Conservation (phyloP, 2,113 vertebrate species). For the Petaurus breviceps region DNA sequence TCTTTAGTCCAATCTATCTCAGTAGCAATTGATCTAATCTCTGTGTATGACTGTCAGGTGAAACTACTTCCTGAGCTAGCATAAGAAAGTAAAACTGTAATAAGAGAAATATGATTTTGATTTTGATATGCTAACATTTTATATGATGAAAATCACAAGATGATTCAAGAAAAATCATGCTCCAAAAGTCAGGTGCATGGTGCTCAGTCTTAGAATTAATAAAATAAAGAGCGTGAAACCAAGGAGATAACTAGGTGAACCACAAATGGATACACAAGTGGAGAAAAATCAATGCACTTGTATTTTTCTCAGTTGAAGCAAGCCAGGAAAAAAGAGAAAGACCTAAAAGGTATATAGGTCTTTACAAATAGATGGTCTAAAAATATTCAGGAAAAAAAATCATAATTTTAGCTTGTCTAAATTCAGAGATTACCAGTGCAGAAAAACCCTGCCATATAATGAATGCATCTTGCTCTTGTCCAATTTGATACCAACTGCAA, state of each 20-base stretch:
- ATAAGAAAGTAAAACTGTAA: neutral
- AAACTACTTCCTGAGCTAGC: neutral
- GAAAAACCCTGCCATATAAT: neutral
- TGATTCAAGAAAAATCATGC: neutral
- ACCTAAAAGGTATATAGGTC: neutral
- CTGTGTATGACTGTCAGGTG: neutral
- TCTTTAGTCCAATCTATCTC: neutral
- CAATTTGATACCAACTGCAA: neutral
- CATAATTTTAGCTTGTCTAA: neutral
- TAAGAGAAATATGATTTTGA: conserved; percentile 27
- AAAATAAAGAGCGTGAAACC: neutral
- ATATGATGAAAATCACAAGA: neutral
- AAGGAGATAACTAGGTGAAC: neutral
- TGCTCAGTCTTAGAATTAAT: neutral
- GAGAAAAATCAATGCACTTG: neutral
- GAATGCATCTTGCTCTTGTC: neutral
- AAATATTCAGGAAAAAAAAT: neutral
- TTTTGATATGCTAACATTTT: neutral
- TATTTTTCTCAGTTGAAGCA: neutral
- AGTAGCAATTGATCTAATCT: neutral
- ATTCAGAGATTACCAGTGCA: neutral
- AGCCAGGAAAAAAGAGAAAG: neutral
- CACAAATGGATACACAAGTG: neutral
- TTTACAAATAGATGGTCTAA: neutral
- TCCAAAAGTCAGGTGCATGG: accelerated